Evolutionary conservation across 2,113 vertebrate genomes (phyloP).

Genomic region (Acrocephalus kingi): DNA sequence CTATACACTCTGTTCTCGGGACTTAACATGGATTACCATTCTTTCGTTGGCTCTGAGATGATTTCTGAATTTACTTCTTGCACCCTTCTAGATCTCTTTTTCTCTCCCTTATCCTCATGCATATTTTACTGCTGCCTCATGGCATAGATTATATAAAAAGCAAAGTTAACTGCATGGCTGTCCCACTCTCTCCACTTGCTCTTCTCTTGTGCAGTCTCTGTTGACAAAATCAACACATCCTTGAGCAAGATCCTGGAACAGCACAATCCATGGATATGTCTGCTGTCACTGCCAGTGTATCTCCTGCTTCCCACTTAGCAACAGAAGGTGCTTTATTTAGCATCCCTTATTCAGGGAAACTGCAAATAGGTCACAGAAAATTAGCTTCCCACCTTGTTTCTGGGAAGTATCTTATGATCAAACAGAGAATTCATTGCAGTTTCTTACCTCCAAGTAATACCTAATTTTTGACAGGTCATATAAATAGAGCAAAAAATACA

Average conservation of each 20-base stretch:
- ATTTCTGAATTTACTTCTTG: background rate
- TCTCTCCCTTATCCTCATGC: background rate
- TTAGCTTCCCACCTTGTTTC: conserved; percentile 12
- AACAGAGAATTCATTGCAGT: conserved; percentile 3
- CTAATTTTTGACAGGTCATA: conserved; percentile 20
- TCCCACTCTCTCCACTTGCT: background rate
- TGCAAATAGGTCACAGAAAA: conserved; percentile 45
- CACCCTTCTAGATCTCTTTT: background rate
- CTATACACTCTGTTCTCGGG: background rate
- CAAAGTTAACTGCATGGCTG: background rate
- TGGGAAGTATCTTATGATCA: conserved; percentile 9
- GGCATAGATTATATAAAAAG: background rate
- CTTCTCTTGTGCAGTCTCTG: background rate
- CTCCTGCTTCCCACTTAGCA: conserved; percentile 15
- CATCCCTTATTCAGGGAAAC: background rate
- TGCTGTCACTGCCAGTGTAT: background rate
- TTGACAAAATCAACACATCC: background rate
- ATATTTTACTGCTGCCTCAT: background rate
- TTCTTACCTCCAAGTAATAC: background rate
- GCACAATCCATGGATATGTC: background rate
- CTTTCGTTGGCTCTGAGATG: background rate
- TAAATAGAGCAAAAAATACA: background rate
- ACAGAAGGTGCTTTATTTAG: conserved; percentile 35
- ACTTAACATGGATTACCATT: background rate
- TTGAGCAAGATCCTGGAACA: background rate